Percentiles rank a stretch among this genome's conserved stretches.
These are phyloP conservation scores for Papilio helenus DNA, from an alignment of 1,140 invertebrate genomes.

Conservation along the genomic window DNA sequence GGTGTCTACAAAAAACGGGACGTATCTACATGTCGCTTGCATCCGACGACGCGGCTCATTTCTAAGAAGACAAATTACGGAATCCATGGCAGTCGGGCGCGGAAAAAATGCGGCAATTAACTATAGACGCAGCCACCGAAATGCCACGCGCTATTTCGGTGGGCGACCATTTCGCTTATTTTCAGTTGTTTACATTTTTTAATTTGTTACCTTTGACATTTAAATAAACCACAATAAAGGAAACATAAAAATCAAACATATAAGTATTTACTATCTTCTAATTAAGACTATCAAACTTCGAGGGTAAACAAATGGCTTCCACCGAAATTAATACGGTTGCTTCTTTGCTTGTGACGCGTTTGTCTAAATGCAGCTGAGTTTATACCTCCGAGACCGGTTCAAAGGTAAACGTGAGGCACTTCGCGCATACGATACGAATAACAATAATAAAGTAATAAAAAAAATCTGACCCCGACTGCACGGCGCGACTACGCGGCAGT, in stretches of 20 bases:
- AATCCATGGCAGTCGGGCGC: slow-evolving; percentile 71
- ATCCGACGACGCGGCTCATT: slow-evolving; percentile 81
- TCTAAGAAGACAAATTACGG: slow-evolving; percentile 81
- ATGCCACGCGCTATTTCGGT: slow-evolving; percentile 69
- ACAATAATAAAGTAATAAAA: slow-evolving; percentile 72
- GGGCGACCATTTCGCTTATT: slow-evolving; percentile 68
- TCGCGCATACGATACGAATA: slow-evolving; percentile 65
- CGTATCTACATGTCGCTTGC: slow-evolving; percentile 77
- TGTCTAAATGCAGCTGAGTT: slow-evolving; percentile 65
- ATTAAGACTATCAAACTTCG: slow-evolving; percentile 63
- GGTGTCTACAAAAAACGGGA: slow-evolving; percentile 71
- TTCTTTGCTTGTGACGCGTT: slow-evolving; percentile 60
- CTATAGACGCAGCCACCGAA: slow-evolving; percentile 61
- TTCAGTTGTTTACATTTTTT: slow-evolving; percentile 64
- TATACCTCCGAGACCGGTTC: slow-evolving; percentile 66
- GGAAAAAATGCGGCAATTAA: slow-evolving; percentile 81
- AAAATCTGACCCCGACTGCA: slow-evolving; percentile 57
- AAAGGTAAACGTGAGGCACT: slow-evolving; percentile 68
- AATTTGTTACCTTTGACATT: slow-evolving; percentile 32
- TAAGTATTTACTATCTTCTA: slow-evolving; percentile 46
- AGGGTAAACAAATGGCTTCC: slow-evolving; percentile 68
- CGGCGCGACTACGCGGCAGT: slow-evolving; percentile 54
- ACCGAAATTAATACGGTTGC: slow-evolving; percentile 67
- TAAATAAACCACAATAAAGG: slow-evolving; percentile 46
- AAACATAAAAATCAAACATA: slow-evolving; percentile 47